Evolutionary conservation across 2,888 invertebrate genomes (phyloP), one percentile per base, ranked within the genome.

Genomic region (Candidula unifasciata): DNA sequence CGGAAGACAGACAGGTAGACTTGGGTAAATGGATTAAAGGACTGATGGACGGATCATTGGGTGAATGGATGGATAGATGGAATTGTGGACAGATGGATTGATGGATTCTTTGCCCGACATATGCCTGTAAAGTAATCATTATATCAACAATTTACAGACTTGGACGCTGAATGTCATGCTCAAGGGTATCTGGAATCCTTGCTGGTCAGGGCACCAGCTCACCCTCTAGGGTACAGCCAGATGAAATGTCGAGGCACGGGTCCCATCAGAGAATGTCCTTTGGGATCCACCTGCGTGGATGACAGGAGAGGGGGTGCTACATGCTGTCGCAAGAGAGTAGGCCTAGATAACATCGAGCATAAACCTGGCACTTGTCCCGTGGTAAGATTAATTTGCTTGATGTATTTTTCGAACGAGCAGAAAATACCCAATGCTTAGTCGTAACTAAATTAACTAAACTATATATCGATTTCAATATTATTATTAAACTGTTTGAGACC

Each of bases 311-410:
- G 79, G 6, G 79, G 79, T 0, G 79, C 33, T 5, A 79, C 79
- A 1, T 79, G 79, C 24, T 79, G 79, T 37, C 73, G 73, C n/a
- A 73, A 52, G 44, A 24, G n/a, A 44, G 73, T 73, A 44, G 73
- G 73, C 37, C 37, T 73, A 6, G 73, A 44, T 24, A 73, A 73
- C 10, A 44, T 73, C 13, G 44, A 73, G 44, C 37, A 73, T 27
- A 73, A 73, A 44, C 44, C 24, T 44, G 73, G 73, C 24, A 16
- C 2, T 8, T 73, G 73, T 27, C 73, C 73, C 24, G 44, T 27
- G 8, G 73, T 73, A 44, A 73, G 73, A 13, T n/a, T 21, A 44
- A 44, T 44, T 44, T 44, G 44, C 44, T 44, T 44, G 13, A 44
- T 10, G 44, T 44, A 44, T 44, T 44, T 10, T 13, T 44, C 44